Conservation (phyloP, 2,888 invertebrate genomes). For the Pandemis corylana region DNA sequence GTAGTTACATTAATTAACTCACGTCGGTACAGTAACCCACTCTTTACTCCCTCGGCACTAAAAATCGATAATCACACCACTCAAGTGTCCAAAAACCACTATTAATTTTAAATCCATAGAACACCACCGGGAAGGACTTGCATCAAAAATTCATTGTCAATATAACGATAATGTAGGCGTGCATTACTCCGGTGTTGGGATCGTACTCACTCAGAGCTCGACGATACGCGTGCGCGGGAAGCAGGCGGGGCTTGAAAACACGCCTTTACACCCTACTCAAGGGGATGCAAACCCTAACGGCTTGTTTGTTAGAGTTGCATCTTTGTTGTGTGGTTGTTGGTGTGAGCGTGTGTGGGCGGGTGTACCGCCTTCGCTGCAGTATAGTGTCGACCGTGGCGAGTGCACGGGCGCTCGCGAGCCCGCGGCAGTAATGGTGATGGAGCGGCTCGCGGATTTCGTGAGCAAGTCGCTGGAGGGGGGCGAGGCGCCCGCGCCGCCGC, state of each 20-base stretch:
- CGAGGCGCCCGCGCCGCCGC: conserved; percentile 79
- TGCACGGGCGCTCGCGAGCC: conserved; percentile 72
- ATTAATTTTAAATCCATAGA: conserved; percentile 50
- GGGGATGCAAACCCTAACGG: conserved; percentile 46
- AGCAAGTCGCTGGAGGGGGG: conserved; percentile 92
- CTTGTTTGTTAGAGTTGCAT: conserved; percentile 41
- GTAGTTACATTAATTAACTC: too few relatives aligned
- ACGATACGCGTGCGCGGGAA: conserved; percentile 75
- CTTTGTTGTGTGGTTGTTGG: conserved; percentile 33
- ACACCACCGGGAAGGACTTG: conserved; percentile 62
- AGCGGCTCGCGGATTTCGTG: conserved; percentile 96
- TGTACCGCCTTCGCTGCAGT: conserved; percentile 65
- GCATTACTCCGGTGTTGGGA: conserved; percentile 67
- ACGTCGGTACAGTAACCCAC: too few relatives aligned
- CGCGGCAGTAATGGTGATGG: conserved; percentile 88
- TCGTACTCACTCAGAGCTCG: conserved; percentile 47
- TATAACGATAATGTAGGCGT: conserved; percentile 84
- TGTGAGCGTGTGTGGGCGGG: conserved; percentile 65
- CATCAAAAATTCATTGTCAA: conserved; percentile 78
- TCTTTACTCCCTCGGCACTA: too few relatives aligned
- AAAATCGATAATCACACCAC: too few relatives aligned
- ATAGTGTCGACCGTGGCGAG: conserved; percentile 71
- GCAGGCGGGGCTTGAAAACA: conserved; percentile 68
- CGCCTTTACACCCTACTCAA: conserved; percentile 56
- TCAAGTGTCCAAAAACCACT: background rate